These are phyloP conservation scores for Henricia sp. DNA, from an alignment of 53 echinoderm and acorn worm species.

Conservation along the genomic window DNA sequence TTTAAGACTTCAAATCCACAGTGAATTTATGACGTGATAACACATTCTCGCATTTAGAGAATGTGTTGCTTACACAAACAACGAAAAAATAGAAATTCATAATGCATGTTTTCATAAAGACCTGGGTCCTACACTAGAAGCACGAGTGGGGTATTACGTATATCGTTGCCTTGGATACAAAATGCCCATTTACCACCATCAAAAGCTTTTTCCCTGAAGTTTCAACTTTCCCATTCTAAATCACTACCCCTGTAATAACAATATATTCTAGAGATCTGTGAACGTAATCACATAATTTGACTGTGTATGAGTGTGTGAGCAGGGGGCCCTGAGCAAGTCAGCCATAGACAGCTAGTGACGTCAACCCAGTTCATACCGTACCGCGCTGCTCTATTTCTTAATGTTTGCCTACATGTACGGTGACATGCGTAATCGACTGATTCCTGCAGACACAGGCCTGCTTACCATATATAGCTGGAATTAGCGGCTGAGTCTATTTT, in stretches of 20 bases:
- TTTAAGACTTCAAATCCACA: no score
- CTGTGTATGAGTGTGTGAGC: slow-evolving; percentile 22
- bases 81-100: no score
- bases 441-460: slow-evolving; percentile 57
- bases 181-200: background rate
- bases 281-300: background rate
- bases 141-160: slow-evolving; percentile 47
- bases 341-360: slow-evolving; percentile 34
- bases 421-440: slow-evolving; percentile 64
- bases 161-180: slow-evolving; percentile 48
- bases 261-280: background rate
- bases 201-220: slow-evolving; percentile 22
- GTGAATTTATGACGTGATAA: no score
- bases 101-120: no score
- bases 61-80: no score
- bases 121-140: no score
- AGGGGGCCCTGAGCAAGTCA: no score
- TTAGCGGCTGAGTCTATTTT: slow-evolving; percentile 48
- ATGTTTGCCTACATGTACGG: slow-evolving; percentile 63
- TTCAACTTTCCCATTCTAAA: slow-evolving; percentile 18
- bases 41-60: no score
- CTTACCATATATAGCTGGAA: slow-evolving; percentile 61
- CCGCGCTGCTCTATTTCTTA: slow-evolving; percentile 51
- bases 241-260: slow-evolving; percentile 23
- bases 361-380: background rate